A percentile compares a stretch with the other conserved stretches of the same genome.
phyloP scores from a whole-genome alignment of 2,888 invertebrate species.

The Fragum sueziense region DNA sequence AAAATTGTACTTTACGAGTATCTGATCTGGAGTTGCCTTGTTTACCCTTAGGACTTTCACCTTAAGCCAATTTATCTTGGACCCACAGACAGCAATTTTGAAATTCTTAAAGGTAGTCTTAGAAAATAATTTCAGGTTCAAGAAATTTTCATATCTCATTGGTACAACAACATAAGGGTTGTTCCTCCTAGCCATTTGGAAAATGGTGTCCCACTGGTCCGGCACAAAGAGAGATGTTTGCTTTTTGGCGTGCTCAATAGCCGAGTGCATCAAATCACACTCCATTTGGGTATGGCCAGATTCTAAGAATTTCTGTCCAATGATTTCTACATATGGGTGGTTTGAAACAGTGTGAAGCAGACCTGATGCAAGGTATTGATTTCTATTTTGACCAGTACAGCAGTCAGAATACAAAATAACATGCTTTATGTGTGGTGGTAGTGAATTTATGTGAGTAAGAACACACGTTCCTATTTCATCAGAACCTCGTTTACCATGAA shows the following conservation, averaged over 20 bases:
- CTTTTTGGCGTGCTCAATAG: too few relatives aligned
- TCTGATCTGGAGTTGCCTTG: not conserved
- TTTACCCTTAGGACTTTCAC: not conserved
- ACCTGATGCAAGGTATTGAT: constrained; percentile 38
- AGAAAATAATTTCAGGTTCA: constrained; percentile 1
- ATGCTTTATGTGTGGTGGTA: constrained; percentile 29
- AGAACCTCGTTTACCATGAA: constrained; percentile 40
- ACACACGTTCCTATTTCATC: constrained; percentile 47
- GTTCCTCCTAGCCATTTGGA: constrained; percentile 27
- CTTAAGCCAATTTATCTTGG: constrained; percentile 14
- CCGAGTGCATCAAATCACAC: constrained; percentile 28
- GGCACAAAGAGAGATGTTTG: too few relatives aligned
- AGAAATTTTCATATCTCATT: too few relatives aligned
- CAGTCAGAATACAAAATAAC: constrained; percentile 43
- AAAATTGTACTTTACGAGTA: constrained; percentile 15
- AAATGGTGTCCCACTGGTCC: too few relatives aligned
- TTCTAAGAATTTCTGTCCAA: constrained; percentile 50
- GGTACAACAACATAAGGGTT: constrained; percentile 12
- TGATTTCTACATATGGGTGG: constrained; percentile 16
- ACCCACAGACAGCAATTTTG: constrained; percentile 2
- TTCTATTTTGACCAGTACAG: constrained; percentile 45
- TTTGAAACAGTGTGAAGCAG: constrained; percentile 25
- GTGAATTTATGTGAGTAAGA: constrained; percentile 13
- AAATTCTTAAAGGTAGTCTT: constrained; percentile 14
- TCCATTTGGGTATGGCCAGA: constrained; percentile 46